Percentiles rank a stretch among this genome's conserved stretches.
Conservation (phyloP, 2,797 vertebrate genomes). For the Octomys mimax region DNA sequence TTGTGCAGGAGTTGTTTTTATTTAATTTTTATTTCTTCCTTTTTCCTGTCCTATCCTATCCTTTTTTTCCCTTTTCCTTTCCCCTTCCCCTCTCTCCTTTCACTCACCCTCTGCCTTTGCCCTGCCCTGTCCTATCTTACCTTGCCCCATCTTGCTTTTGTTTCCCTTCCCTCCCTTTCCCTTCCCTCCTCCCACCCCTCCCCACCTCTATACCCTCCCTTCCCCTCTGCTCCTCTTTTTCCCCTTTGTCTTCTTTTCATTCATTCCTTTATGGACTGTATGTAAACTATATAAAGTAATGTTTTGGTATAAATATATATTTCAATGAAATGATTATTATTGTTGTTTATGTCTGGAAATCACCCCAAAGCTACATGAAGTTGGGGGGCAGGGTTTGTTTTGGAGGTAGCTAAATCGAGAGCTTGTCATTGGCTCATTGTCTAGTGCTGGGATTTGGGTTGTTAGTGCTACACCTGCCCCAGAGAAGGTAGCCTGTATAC, state of each 20-base stretch:
- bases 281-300: neutral
- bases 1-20: neutral
- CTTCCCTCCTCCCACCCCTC: accelerated
- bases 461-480: too few species aligned
- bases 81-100: too few species aligned
- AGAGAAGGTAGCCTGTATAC: neutral
- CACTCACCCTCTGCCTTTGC: too few species aligned
- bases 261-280: neutral
- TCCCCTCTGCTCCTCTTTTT: too few species aligned
- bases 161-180: too few species aligned
- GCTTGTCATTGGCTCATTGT: neutral
- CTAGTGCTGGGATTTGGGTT: neutral
- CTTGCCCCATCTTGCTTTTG: too few species aligned
- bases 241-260: too few species aligned
- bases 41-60: neutral
- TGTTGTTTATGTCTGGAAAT: neutral
- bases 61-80: neutral
- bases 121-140: too few species aligned
- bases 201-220: too few species aligned
- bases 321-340: neutral
- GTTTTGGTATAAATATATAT: neutral
- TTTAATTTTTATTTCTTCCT: neutral
- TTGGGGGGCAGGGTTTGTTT: neutral
- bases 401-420: neutral
- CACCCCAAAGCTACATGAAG: neutral